A percentile compares a stretch with the other conserved stretches of the same genome.
Evolutionary conservation across 1,140 invertebrate species (phyloP).

Genomic region (Cydia strobilella): DNA sequence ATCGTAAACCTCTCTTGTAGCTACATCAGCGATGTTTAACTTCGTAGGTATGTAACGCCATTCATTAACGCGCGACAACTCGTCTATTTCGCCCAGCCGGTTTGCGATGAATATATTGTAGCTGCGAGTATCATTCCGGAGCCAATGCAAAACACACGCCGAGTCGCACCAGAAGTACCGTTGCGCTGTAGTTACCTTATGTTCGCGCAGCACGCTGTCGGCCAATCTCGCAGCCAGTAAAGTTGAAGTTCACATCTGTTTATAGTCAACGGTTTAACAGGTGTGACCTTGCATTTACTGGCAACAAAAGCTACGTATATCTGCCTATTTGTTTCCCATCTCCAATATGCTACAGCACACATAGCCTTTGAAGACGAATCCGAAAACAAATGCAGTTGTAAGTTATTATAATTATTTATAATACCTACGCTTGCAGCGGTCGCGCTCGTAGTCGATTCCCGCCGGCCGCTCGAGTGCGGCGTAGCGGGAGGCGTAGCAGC

Average conservation of each 20-base stretch:
- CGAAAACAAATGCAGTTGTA: constrained; percentile 16
- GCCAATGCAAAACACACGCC: neutral
- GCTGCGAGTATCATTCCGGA: neutral
- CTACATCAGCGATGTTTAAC: constrained; percentile 46
- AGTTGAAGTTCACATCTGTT: neutral
- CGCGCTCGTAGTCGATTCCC: neutral
- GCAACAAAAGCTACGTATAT: neutral
- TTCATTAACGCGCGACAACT: constrained; percentile 35
- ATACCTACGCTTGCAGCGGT: neutral
- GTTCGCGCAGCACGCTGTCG: neutral
- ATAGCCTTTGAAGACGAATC: neutral
- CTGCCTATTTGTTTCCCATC: neutral
- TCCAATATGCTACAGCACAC: constrained; percentile 4
- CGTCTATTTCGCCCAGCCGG: constrained; percentile 57
- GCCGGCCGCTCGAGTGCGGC: neutral
- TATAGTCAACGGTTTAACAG: neutral
- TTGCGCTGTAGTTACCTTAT: neutral
- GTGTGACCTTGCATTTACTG: neutral
- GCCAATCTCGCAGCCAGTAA: constrained; percentile 10
- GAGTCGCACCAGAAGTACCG: constrained; percentile 26
- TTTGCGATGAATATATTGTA: constrained; percentile 40
- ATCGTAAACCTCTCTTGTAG: constrained; percentile 34
- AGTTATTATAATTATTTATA: neutral
- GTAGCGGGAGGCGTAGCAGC: neutral
- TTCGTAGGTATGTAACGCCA: constrained; percentile 46